Evolutionary conservation across 1,140 invertebrate species (phyloP), one percentile per base, ranked within the genome.

Genomic region (Frieseomelitta varia): DNA sequence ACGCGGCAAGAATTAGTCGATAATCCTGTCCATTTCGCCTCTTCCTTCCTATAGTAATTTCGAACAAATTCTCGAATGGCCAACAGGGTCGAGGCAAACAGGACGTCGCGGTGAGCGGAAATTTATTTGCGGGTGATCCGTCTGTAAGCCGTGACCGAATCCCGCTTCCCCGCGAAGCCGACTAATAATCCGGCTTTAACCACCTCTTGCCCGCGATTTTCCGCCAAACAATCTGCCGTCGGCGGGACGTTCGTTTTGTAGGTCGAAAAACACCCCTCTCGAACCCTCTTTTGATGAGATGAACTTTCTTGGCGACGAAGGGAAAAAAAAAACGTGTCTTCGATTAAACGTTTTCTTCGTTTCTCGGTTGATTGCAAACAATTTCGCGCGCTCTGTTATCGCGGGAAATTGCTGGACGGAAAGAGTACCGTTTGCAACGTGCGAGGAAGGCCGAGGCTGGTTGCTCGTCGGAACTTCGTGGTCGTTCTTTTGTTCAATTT

Each of bases 71-170:
- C 53, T 65, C 80, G 24, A 34, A 55, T 27, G 39, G 51, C 39
- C 39, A 39, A 39, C 39, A 39, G 39, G 6, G 4, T 47, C 27
- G 47, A 58, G 12, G 24, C 34, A 55, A 63, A 75, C 63, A 61
- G 63, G 8, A 19, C 53, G 51, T 65, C n/a, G 53, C 65, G 78
- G 58, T 73, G 69, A 74, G 68, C 68, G 74, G 34, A 58, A 73
- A 85, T 87, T 87, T 86, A 81, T 86, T 86, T 39, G 39, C 11
- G 61, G 61, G 67, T 78, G 63, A 82, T 75, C 30, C 69, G 55
- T 19, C 53, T 55, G 24, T 61, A 61, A 87, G 76, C 81, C 56
- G 67, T 11, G 71, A 19, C 0, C 27, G 77, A 51, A 24, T 21
- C 63, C 30, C 39, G 39, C 39, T n/a, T 55, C n/a, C 15, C 10